Evolutionary conservation across 2,888 invertebrate species (phyloP).

Genomic region (Drosophila formosana): DNA sequence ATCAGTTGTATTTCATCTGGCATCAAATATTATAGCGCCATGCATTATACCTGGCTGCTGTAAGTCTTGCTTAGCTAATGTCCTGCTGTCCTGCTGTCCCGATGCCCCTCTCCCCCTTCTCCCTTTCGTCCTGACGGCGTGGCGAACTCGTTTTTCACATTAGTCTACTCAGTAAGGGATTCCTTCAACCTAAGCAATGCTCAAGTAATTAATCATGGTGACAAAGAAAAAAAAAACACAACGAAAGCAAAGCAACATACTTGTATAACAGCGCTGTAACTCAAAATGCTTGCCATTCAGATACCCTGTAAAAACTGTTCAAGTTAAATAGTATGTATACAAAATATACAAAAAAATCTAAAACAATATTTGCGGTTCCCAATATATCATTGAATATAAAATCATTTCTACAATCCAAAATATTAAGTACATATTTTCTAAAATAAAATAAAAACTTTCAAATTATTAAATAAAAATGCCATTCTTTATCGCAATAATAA

Average conservation of each 20-base stretch:
- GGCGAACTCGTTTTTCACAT: slow-evolving; percentile 57
- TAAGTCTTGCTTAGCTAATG: slow-evolving; percentile 15
- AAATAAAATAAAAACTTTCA: too few species aligned
- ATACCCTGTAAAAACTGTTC: slow-evolving; percentile 8
- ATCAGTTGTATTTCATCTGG: slow-evolving; percentile 45
- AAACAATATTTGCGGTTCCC: too few species aligned
- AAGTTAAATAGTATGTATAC: too few species aligned
- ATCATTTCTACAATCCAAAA: too few species aligned
- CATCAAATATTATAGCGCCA: slow-evolving; percentile 8
- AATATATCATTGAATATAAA: too few species aligned
- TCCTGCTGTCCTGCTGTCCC: not conserved
- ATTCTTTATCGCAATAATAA: too few species aligned
- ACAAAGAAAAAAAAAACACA: slow-evolving; percentile 13
- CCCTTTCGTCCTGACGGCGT: slow-evolving; percentile 9
- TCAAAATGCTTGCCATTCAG: not conserved
- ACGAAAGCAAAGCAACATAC: slow-evolving; percentile 5
- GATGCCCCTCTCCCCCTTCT: not conserved
- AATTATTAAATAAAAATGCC: too few species aligned
- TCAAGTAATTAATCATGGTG: slow-evolving; percentile 40
- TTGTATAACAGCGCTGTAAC: not conserved
- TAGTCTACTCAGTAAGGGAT: slow-evolving; percentile 38
- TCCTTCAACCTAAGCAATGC: slow-evolving; percentile 27
- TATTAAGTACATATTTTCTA: too few species aligned
- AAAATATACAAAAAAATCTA: too few species aligned
- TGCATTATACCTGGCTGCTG: slow-evolving; percentile 20